These are phyloP conservation scores for Ptychoptera albimana DNA, from an alignment of 2,888 invertebrate genomes.

Conservation along the genomic window DNA sequence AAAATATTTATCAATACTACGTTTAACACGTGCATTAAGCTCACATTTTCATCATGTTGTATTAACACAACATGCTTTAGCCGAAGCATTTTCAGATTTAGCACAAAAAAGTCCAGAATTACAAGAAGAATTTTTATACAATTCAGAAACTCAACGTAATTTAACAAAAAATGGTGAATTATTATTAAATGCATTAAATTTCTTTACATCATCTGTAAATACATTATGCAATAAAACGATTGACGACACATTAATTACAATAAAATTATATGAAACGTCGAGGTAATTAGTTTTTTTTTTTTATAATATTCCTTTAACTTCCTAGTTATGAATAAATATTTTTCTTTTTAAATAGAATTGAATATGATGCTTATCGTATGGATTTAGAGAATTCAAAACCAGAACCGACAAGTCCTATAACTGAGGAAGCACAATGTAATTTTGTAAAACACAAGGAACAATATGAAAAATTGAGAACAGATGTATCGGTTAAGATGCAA, in stretches of 20 bases:
- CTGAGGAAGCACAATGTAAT: slow-evolving; percentile 66
- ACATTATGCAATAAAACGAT: slow-evolving; percentile 96
- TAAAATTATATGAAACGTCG: slow-evolving; percentile 44
- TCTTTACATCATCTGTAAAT: slow-evolving; percentile 90
- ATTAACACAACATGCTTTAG: slow-evolving; percentile 72
- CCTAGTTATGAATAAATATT: neutral
- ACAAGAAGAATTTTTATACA: slow-evolving; percentile 86
- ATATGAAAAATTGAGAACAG: slow-evolving; percentile 84
- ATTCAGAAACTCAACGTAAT: slow-evolving; percentile 89
- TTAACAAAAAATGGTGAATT: slow-evolving; percentile 88
- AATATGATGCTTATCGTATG: slow-evolving; percentile 94
- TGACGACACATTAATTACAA: slow-evolving; percentile 70
- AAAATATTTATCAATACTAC: slow-evolving; percentile 76
- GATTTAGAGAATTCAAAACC: slow-evolving; percentile 75
- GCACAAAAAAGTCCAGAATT: slow-evolving; percentile 93
- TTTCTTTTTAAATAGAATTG: slow-evolving; percentile 45
- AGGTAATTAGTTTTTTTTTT: slow-evolving; percentile 25
- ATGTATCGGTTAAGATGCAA: slow-evolving; percentile 89
- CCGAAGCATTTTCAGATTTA: slow-evolving; percentile 87
- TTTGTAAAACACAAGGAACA: slow-evolving; percentile 74
- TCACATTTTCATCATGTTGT: slow-evolving; percentile 81
- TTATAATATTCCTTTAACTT: too few relatives aligned
- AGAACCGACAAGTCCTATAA: slow-evolving; percentile 35
- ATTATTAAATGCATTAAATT: slow-evolving; percentile 80
- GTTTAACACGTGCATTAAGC: slow-evolving; percentile 70